Percentiles rank a stretch among this genome's conserved stretches.
Conservation (phyloP, 2,797 vertebrate species). For the Notoglanidium macrostoma region DNA sequence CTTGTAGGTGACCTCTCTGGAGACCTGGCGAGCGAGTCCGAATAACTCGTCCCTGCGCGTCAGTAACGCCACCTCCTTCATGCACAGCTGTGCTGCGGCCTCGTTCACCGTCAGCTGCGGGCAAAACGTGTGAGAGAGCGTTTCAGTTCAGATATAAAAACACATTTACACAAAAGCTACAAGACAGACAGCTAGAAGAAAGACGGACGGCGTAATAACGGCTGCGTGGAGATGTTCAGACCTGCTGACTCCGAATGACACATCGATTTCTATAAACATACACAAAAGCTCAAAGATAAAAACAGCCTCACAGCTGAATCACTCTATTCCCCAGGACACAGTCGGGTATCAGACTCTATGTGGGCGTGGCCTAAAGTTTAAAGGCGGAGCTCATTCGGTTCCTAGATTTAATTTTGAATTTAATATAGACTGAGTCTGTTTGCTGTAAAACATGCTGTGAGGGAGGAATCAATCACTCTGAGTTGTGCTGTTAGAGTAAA, state of each 20-base stretch:
- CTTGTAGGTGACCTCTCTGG: constrained; percentile 97
- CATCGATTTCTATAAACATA: not conserved
- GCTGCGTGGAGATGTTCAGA: not conserved
- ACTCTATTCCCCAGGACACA: not conserved
- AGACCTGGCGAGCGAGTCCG: constrained; percentile 92
- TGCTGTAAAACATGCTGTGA: not conserved
- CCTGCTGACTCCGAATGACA: not conserved
- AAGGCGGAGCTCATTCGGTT: not conserved
- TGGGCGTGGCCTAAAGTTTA: constrained; percentile 6
- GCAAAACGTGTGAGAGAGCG: constrained; percentile 16
- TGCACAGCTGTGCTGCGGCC: constrained; percentile 95
- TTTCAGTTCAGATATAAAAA: not conserved
- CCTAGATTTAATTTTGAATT: not conserved
- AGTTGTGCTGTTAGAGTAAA: not conserved
- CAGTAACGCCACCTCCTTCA: constrained; percentile 90
- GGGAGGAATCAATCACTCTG: not conserved
- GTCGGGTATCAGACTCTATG: not conserved
- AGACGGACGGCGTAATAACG: not conserved
- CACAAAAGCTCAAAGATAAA: not conserved
- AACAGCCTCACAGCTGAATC: not conserved
- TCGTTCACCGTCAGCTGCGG: constrained; percentile 94
- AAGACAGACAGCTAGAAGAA: too few relatives aligned
- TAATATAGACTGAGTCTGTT: not conserved
- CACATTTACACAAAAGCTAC: not conserved
- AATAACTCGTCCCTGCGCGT: constrained; percentile 95